These are phyloP conservation scores for Pseudois nayaur DNA, from an alignment of 2,113 vertebrate species.

Conservation along the genomic window DNA sequence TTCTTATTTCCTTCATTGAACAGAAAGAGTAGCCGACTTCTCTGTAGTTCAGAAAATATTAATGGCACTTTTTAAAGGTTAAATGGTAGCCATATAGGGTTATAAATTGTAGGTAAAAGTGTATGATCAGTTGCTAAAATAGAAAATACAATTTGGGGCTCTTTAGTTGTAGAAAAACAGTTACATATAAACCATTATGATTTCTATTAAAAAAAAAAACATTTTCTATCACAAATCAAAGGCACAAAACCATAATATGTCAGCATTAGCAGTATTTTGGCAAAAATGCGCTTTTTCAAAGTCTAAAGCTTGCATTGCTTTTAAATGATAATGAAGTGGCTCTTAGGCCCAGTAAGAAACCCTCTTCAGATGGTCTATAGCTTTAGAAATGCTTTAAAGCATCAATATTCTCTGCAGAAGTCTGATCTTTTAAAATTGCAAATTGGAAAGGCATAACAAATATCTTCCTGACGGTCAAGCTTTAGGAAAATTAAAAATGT, in stretches of 20 bases:
- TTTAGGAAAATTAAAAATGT: background rate
- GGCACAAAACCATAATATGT: background rate
- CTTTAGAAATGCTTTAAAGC: constrained; percentile 7
- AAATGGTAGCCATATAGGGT: background rate
- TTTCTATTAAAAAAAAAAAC: background rate
- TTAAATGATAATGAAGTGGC: background rate
- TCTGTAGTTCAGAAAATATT: background rate
- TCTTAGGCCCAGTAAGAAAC: background rate
- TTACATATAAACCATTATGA: background rate
- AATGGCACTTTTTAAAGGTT: background rate
- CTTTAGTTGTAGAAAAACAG: background rate
- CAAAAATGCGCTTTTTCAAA: background rate
- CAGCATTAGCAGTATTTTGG: background rate
- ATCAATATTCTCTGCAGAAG: background rate
- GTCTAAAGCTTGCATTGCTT: background rate
- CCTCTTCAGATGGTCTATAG: background rate
- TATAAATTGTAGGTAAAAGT: background rate
- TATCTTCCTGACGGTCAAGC: background rate
- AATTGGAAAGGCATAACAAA: background rate
- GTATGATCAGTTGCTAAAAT: background rate
- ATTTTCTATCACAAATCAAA: constrained; percentile 17
- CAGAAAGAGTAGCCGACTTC: background rate
- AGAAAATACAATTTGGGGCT: background rate
- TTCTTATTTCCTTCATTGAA: background rate
- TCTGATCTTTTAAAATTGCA: background rate